Evolutionary conservation across 2,113 vertebrate species (phyloP).

Genomic region (Cryptoleucopteryx plumbea): DNA sequence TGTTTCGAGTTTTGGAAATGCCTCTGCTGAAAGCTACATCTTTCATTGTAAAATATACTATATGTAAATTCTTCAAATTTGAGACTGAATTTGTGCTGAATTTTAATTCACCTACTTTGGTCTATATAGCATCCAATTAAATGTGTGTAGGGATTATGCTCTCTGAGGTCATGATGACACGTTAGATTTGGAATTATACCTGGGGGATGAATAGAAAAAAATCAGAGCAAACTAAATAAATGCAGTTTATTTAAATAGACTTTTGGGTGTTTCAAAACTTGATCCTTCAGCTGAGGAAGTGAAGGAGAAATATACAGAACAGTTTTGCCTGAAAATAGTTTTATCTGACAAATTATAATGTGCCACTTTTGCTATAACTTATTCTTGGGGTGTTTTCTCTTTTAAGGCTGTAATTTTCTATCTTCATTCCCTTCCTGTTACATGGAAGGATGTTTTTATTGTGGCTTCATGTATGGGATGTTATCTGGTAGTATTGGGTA

Average conservation of each 20-base stretch:
- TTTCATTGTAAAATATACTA: neutral
- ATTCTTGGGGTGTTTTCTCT: neutral
- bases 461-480: neutral
- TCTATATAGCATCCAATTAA: neutral
- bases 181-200: conserved; percentile 4
- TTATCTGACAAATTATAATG: neutral
- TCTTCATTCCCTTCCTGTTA: neutral
- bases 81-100: neutral
- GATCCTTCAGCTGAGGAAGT: neutral
- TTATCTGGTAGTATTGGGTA: neutral
- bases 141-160: neutral
- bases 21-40: neutral
- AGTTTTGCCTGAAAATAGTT: neutral
- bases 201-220: neutral
- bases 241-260: neutral
- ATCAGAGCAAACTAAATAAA: neutral
- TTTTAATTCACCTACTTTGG: neutral
- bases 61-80: neutral
- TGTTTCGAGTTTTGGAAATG: neutral
- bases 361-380: neutral
- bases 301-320: neutral
- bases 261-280: neutral
- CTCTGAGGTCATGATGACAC: neutral
- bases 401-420: neutral
- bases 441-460: neutral